Base-by-base conservation (phyloP, 2,797 vertebrate genomes). In the Cossypha dichroa region DNA sequence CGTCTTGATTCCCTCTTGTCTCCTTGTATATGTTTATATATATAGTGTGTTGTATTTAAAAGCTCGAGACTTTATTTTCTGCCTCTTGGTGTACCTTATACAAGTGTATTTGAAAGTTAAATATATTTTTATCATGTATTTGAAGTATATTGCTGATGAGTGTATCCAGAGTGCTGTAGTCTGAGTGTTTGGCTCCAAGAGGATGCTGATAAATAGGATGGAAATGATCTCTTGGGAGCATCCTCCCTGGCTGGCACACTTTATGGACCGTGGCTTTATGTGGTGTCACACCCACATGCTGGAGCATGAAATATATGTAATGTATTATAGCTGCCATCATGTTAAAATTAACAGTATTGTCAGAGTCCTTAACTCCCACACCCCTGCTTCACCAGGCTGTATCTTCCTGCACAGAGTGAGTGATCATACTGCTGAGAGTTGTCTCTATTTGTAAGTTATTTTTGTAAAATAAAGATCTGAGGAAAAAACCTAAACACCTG, bases 401-500 rank as follows among this genome's bases (percentile, higher is more conserved):
- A 81, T 81, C 52, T 33, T 72, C 54, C 48, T 81, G 91, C 94
- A 72, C 93, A 88, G 66, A 81, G 64, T 15, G 66, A 89, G 62
- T 92, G 62, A 83, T 59, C 54, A 31, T 36, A 40, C 63, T 94
- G 85, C 88, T 74, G 81, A 97, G 91, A 94, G 70, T 92, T 94
- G 81, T 95, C 85, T 90, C 82, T 55, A 90, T 96, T 95, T 98
- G 97, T 98, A 98, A 98, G 94, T 98, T 98, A 98, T 98, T 98
- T 97, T 98, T 97, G 86, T 97, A 90, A 94, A 94, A 98, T 98
- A 98, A 98, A 98, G 83, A 67, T 72, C 29, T 84, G 91, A 62
- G 60, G 9, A n/a, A 52, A 21, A 29, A 13, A 20, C 9, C 19
- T 19, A 31, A 13, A 13, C 1, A 21, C 22, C 28, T 51, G 1